A percentile compares a stretch with the other conserved stretches of the same genome.
Evolutionary conservation across 2,888 invertebrate species (phyloP).

Genomic region (Meloe dianella): DNA sequence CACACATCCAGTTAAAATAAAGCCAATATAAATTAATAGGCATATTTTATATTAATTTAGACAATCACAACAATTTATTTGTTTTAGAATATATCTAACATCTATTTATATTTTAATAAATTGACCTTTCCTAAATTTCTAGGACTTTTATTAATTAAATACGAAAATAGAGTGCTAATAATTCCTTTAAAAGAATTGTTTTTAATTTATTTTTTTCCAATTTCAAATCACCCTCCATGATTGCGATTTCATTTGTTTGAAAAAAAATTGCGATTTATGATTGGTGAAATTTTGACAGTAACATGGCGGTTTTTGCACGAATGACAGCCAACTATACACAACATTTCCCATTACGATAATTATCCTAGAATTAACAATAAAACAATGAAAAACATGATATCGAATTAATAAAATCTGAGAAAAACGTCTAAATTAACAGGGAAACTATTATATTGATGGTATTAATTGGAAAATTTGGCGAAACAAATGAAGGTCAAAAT

Average conservation of each 20-base stretch:
- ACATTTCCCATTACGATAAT: not conserved
- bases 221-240: conserved; percentile 1
- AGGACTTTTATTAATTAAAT: not conserved
- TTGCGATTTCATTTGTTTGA: not conserved
- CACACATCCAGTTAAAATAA: conserved; percentile 12
- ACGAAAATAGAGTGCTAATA: not conserved
- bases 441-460: not conserved
- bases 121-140: conserved; percentile 6
- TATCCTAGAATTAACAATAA: not conserved
- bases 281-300: not conserved
- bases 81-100: conserved; percentile 18
- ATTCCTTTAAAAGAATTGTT: not conserved
- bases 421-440: no score
- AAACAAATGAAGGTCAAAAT: not conserved
- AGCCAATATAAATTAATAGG: conserved; percentile 23
- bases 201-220: not conserved
- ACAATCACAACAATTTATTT: conserved; percentile 28
- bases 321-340: not conserved
- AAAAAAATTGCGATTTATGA: not conserved
- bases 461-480: not conserved
- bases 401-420: not conserved
- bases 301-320: not conserved
- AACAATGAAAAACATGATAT: not conserved
- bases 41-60: conserved; percentile 25
- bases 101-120: conserved; percentile 7